phyloP scores from a whole-genome alignment of 2,113 vertebrate species.

The Ginglymostoma cirratum region DNA sequence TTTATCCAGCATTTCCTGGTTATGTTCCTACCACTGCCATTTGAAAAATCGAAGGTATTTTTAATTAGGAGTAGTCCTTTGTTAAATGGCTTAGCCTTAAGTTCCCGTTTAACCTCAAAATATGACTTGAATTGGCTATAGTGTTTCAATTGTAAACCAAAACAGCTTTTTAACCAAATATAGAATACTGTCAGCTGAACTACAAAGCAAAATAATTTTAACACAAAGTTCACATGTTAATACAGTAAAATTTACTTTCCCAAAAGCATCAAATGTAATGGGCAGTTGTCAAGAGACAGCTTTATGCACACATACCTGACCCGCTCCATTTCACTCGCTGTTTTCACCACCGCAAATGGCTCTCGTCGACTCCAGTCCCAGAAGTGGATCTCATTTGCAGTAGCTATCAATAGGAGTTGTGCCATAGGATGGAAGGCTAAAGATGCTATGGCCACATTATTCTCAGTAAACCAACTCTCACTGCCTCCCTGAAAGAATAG shows the following conservation, averaged over 20 bases:
- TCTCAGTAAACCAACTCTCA: constrained; percentile 97
- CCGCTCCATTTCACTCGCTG: constrained; percentile 87
- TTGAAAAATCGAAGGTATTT: background rate
- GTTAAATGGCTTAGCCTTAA: background rate
- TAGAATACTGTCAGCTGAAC: background rate
- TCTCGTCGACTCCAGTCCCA: constrained; percentile 98
- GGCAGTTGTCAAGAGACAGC: background rate
- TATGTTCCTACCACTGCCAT: background rate
- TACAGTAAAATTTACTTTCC: background rate
- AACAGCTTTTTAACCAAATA: background rate
- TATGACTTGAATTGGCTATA: background rate
- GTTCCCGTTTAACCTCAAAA: background rate
- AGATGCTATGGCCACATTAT: constrained; percentile 94
- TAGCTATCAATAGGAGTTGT: constrained; percentile 95
- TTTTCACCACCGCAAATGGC: constrained; percentile 95
- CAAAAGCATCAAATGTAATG: background rate
- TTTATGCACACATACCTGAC: constrained; percentile 68
- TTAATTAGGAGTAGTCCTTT: background rate
- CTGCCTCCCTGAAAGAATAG: constrained; percentile 77
- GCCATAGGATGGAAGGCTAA: constrained; percentile 94
- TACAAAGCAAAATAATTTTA: background rate
- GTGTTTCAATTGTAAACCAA: background rate
- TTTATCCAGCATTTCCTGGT: background rate
- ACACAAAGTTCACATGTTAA: background rate
- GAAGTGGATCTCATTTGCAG: constrained; percentile 95